A percentile compares a stretch with the other conserved stretches of the same genome.
phyloP scores from a whole-genome alignment of 2,113 vertebrate genomes.

The Pelobates fuscus region DNA sequence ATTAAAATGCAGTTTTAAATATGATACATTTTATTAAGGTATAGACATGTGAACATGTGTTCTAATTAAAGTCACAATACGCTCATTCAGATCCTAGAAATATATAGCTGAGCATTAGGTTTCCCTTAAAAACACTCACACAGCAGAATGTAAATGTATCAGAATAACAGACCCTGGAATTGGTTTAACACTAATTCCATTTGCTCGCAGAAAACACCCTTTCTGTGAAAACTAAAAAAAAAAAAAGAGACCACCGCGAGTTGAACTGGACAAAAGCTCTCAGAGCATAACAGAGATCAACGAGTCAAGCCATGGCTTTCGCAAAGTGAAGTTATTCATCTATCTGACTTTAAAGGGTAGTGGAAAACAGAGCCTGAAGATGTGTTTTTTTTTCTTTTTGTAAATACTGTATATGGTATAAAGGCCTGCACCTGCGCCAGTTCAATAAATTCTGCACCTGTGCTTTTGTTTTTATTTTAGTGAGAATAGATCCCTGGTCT shows the following conservation, averaged over 20 bases:
- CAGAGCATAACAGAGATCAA: slow-evolving; percentile 52
- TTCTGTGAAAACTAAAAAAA: slow-evolving; percentile 7
- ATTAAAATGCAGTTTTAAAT: no score
- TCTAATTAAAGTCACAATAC: no score
- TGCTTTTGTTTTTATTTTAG: slow-evolving; percentile 70
- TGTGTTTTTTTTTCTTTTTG: slow-evolving; percentile 59
- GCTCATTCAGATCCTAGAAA: no score
- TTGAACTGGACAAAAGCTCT: slow-evolving; percentile 44
- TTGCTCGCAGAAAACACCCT: slow-evolving; percentile 1
- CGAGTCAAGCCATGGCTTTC: slow-evolving; percentile 41
- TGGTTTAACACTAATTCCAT: background rate
- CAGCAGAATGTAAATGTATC: no score
- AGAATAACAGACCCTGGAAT: no score
- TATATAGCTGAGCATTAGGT: no score
- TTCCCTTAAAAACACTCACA: no score
- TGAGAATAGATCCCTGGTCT: slow-evolving; percentile 60
- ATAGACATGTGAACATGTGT: no score
- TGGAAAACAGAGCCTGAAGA: slow-evolving; percentile 43
- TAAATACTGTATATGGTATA: slow-evolving; percentile 58
- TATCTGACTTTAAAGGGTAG: slow-evolving; percentile 41
- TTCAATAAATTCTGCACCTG: slow-evolving; percentile 66
- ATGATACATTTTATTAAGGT: no score
- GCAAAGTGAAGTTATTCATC: slow-evolving; percentile 39
- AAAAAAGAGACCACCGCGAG: slow-evolving; percentile 40
- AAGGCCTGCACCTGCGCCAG: slow-evolving; percentile 55